These are phyloP conservation scores for Bufotes viridis DNA, from an alignment of 2,797 vertebrate genomes.

Conservation along the genomic window DNA sequence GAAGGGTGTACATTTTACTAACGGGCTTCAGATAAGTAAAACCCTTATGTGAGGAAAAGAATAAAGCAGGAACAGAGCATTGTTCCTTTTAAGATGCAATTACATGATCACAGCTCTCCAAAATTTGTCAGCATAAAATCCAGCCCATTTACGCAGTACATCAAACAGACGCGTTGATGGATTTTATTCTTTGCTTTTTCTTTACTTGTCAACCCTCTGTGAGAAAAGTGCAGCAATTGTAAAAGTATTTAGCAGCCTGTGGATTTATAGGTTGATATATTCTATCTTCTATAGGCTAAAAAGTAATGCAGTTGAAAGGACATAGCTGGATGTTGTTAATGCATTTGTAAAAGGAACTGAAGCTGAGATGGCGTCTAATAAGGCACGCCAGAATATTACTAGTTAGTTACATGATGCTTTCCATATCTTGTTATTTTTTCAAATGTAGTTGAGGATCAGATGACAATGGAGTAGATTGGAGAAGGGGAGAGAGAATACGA, in stretches of 20 bases:
- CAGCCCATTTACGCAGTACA: constrained; percentile 25
- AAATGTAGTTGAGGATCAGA: neutral
- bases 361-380: neutral
- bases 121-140: constrained; percentile 27
- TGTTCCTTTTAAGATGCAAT: constrained; percentile 28
- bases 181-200: constrained; percentile 34
- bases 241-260: constrained; percentile 39
- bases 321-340: neutral
- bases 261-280: constrained; percentile 25
- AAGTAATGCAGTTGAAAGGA: neutral
- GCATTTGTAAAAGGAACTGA: neutral
- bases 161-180: constrained; percentile 37
- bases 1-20: constrained; percentile 28
- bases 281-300: neutral
- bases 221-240: constrained; percentile 43
- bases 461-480: neutral
- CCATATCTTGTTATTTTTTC: neutral
- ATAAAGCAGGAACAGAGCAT: constrained; percentile 16
- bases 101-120: constrained; percentile 28
- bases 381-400: neutral
- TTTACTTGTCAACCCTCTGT: constrained; percentile 13
- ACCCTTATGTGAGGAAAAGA: neutral
- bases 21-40: constrained; percentile 13
- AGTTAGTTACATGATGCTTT: neutral
- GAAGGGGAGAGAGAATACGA: too few relatives aligned